Base-by-base conservation (phyloP, 2,888 invertebrate species). In the Drosophila nr. perissopoda region DNA sequence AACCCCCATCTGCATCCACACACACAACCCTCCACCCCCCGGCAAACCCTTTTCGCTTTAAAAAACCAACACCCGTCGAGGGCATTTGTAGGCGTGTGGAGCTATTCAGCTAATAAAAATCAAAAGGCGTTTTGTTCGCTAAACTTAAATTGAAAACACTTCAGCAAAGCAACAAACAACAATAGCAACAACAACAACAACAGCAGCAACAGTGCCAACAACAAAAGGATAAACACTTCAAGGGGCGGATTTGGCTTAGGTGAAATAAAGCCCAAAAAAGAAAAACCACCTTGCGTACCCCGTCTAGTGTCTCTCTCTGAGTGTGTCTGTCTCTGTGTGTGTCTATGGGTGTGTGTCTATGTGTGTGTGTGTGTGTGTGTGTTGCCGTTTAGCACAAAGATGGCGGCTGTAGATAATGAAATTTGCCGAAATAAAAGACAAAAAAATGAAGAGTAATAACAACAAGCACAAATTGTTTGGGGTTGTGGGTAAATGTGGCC, bases 111-210 rank as follows among this genome's bases (percentile, higher is more conserved):
- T 85, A 91, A 91, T 89, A 89, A 86, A 86, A 91, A 86, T 90
- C 89, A 91, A 89, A 86, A 86, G 86, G 91, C 91, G 87, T 89
- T 93, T 92, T 92, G 92, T 92, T 92, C 87, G 83, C 86, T 90
- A 91, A 92, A 93, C 92, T 92, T 91, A 91, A 93, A 93, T 93
- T 93, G 93, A 93, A 93, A 92, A 91, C 90, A 93, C 93, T 93
- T 92, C 86, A 68, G 89, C 69, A 61, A 54, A 74, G 42, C 61
- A 62, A 40, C 57, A 67, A 31, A 48, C 54, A 68, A 52, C 59
- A 70, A 61, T 57, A 64, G 46, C 46, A 64, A 38, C 64, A 36
- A 33, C 64, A 61, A 48, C 46, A 64, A 34, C 64, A 36, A n/a
- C 64, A 61, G 48, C 83, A 58, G 49, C 70, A 58, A 42, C 38